Percentiles rank a stretch among this genome's conserved stretches.
Conservation (phyloP, 2,113 vertebrate species). For the Herpetotheres cachinnans region DNA sequence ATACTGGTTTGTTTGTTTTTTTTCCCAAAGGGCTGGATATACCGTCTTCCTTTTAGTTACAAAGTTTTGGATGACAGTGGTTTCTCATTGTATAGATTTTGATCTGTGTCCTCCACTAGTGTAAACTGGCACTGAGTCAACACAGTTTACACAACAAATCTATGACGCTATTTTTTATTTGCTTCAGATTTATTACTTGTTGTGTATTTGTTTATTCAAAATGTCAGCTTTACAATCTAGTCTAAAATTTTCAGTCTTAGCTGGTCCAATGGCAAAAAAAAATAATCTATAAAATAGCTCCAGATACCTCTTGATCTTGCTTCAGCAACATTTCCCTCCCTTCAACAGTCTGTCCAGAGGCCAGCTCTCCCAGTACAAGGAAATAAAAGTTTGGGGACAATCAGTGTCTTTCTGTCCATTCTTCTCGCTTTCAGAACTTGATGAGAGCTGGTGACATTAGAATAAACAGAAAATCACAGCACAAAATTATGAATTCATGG, state of each 20-base stretch:
- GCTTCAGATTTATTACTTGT: background rate
- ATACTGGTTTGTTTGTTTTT: too few relatives aligned
- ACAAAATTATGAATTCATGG: background rate
- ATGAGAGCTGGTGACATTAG: background rate
- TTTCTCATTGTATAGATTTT: background rate
- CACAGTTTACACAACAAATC: background rate
- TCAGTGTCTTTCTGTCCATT: background rate
- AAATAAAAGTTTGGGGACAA: background rate
- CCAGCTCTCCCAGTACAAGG: conserved; percentile 1
- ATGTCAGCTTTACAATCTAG: background rate
- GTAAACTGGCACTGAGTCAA: background rate
- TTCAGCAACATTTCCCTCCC: background rate
- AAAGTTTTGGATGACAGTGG: background rate
- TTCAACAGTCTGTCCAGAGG: background rate
- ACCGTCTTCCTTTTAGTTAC: background rate
- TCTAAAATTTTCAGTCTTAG: background rate
- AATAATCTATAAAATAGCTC: background rate
- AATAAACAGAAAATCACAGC: conserved; percentile 1
- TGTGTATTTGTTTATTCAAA: background rate
- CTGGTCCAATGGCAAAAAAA: background rate
- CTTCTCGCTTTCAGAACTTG: background rate
- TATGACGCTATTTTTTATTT: background rate
- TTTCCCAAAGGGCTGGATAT: background rate
- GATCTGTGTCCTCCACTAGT: background rate
- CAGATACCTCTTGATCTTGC: background rate